Base-by-base conservation (phyloP, 2,113 vertebrate genomes). In the Galeopterus variegatus region DNA sequence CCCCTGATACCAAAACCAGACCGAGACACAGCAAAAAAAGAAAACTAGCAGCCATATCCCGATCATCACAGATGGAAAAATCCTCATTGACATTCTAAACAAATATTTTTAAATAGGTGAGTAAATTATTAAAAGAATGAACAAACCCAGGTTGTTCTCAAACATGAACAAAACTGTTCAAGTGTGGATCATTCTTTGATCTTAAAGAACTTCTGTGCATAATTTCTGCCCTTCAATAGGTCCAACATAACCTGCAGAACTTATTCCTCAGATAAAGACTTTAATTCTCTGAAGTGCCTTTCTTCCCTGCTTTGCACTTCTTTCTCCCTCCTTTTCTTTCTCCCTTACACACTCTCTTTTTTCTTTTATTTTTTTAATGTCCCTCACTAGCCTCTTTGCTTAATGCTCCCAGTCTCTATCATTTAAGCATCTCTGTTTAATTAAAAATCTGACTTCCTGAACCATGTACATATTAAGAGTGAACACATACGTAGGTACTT, bases 61-160 rank as follows among this genome's bases (percentile, higher is more conserved):
- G 3, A 41, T 41, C 41, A 41, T 41, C 41, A 41, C 41, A 41
- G 41, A 41, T 41, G 41, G 41, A 41, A 41, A 41, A 41, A 41
- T 41, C 41, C 41, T 41, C 41, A 41, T 41, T 4, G 41, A 41
- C 41, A 41, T 41, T 41, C 41, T 41, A 41, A 41, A 41, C 81
- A 65, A 58, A 80, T 81, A 73, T 28, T 86, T 86, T 31, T 75
- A 95, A 84, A 81, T 67, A 81, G 21, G 28, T 73, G 52, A 96
- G 41, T 80, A 93, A 90, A 26, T 85, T 67, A 82, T 11, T 69
- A 21, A 69, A 83, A 82, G 41, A 4, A 45, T 87, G 41, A 56
- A 67, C 5, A 93, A 81, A 84, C 6, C 10, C n/a, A 67, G 45
- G 2, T 84, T 56, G 48, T 75, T 4, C 8, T 8, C 24, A 80